Percentiles rank a stretch among this genome's conserved stretches.
These are phyloP conservation scores for Drosophila auraria DNA, from an alignment of 1,140 invertebrate genomes.

Conservation along the genomic window DNA sequence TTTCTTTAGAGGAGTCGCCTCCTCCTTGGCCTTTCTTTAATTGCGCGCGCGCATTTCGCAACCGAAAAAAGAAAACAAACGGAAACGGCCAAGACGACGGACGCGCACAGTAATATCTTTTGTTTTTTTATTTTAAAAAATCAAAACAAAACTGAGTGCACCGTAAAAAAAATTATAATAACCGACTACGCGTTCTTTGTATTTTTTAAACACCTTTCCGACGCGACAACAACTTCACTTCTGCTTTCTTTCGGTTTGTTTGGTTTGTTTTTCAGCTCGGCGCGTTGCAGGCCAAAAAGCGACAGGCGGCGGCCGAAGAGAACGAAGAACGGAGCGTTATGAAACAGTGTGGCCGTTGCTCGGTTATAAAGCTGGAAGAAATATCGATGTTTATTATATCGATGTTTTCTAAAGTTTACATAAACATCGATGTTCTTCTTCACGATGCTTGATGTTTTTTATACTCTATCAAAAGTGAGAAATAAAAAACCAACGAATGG, in stretches of 20 bases:
- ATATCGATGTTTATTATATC: not conserved
- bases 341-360: not conserved
- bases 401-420: not conserved
- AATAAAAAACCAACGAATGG: not conserved
- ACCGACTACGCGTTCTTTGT: conserved; percentile 10
- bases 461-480: not conserved
- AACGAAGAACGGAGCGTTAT: conserved; percentile 1
- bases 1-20: conserved; percentile 44
- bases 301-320: not conserved
- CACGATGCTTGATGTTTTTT: not conserved
- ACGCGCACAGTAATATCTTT: conserved; percentile 17
- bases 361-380: not conserved
- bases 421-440: not conserved
- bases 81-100: conserved; percentile 24
- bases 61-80: conserved; percentile 44
- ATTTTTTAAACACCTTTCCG: conserved; percentile 31
- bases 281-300: conserved; percentile 1
- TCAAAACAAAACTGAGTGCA: conserved; percentile 52
- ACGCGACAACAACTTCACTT: conserved; percentile 38
- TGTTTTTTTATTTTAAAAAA: conserved; percentile 8
- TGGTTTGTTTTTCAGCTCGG: conserved; percentile 2
- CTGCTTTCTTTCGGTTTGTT: conserved; percentile 16
- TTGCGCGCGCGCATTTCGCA: conserved; percentile 73
- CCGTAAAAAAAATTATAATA: conserved; percentile 41
- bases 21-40: conserved; percentile 44